Base-by-base conservation (phyloP, 2,888 invertebrate genomes). In the Enoplolaimus lenunculus region DNA sequence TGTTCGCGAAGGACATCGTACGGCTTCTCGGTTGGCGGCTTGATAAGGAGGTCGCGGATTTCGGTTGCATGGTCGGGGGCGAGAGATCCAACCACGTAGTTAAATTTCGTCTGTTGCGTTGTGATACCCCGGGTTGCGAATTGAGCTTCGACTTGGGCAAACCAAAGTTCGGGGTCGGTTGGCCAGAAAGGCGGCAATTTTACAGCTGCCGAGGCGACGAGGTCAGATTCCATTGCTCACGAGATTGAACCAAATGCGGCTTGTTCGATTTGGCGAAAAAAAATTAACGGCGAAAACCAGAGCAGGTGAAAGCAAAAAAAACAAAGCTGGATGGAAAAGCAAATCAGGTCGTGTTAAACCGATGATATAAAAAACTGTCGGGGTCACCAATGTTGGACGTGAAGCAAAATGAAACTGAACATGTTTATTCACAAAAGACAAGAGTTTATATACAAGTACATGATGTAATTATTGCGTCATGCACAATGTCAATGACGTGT, bases 1-100 rank as follows among this genome's bases (percentile, higher is more conserved):
- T 45, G 45, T 45, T 45, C 45, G 45, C 45, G 45, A 45, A 45
- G 45, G 45, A 45, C 45, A 45, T 45, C 45, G 45, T 45, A 45
- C 45, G 45, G 45, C 45, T 45, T 45, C 45, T 45, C 45, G 45
- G 45, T 45, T 45, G 45, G 45, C 45, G 45, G 45, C 45, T 45
- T 45, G 45, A 45, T 45, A 21, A 45, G 45, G 45, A 45, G 45
- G 45, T 45, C 45, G 45, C 45, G 45, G 45, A 45, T 45, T 45
- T 45, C 45, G 45, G 45, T 45, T 45, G 45, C 45, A 45, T 45
- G 45, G 7, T 45, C 45, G 45, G 45, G 45, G 45, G 45, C 45
- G 45, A 45, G 45, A 45, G 45, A 45, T 45, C 45, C 45, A 45
- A 45, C 45, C 45, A 45, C 45, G 45, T 45, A 45, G 45, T 45